Percentiles rank a stretch among this genome's conserved stretches.
Evolutionary conservation across 1,140 invertebrate genomes (phyloP).

Genomic region (Caligus rogercresseyi): DNA sequence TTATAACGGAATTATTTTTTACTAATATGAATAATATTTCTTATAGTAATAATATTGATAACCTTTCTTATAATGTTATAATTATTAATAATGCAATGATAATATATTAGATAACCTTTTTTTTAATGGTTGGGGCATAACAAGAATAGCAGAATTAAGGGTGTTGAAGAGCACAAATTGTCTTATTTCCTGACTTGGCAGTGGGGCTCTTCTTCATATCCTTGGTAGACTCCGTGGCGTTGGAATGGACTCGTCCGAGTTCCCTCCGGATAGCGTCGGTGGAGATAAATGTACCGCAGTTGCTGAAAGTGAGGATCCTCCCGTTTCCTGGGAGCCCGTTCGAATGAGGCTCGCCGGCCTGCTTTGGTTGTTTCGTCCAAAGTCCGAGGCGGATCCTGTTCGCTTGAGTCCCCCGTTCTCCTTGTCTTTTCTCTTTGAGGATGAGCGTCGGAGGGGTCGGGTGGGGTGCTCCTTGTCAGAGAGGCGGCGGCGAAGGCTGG

Average conservation of each 20-base stretch:
- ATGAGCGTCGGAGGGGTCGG: slow-evolving; percentile 40
- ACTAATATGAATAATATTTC: too few species aligned
- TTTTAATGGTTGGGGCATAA: background rate
- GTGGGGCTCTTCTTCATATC: too few species aligned
- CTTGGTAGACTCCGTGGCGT: too few species aligned
- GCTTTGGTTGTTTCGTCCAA: background rate
- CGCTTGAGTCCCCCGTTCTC: slow-evolving; percentile 26
- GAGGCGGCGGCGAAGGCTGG: slow-evolving; percentile 39
- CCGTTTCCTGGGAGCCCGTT: background rate
- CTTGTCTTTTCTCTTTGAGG: slow-evolving; percentile 29
- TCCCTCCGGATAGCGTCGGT: background rate
- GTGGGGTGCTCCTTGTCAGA: slow-evolving; percentile 48
- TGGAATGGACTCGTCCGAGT: background rate
- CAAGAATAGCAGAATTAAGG: background rate
- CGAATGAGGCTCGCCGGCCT: background rate
- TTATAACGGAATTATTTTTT: too few species aligned
- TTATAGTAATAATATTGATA: too few species aligned
- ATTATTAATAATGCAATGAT: too few species aligned
- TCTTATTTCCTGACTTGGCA: background rate
- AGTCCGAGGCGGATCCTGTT: background rate
- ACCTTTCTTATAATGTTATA: too few species aligned
- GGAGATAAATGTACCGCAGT: background rate
- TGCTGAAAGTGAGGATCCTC: too few species aligned
- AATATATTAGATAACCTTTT: too few species aligned
- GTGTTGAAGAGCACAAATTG: background rate